Percentiles rank a stretch among this genome's conserved stretches.
phyloP scores from a whole-genome alignment of 1,140 invertebrate species.

The Trichonephila clavata region DNA sequence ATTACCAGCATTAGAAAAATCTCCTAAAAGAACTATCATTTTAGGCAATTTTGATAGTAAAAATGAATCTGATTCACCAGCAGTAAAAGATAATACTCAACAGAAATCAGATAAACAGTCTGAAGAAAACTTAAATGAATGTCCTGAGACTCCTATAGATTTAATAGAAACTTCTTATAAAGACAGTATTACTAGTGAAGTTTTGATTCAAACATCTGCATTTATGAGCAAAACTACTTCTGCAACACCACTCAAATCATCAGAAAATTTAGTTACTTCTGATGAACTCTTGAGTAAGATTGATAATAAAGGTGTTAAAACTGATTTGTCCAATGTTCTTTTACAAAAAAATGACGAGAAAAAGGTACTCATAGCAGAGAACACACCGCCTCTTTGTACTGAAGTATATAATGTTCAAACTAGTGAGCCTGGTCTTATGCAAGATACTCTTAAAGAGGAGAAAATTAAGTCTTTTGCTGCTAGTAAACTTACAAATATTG shows the following conservation, averaged over 20 bases:
- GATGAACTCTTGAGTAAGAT: slow-evolving; percentile 3
- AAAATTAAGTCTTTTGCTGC: not conserved
- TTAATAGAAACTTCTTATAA: not conserved
- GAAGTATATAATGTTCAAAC: not conserved
- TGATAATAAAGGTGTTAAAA: slow-evolving; percentile 2
- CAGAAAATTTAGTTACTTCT: slow-evolving; percentile 44
- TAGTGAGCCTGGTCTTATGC: not conserved
- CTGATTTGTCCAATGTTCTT: not conserved
- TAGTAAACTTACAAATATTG: not conserved
- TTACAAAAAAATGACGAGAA: slow-evolving; percentile 5
- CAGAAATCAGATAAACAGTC: not conserved
- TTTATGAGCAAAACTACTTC: not conserved
- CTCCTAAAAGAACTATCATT: not conserved
- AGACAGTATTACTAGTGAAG: not conserved
- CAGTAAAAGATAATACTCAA: not conserved
- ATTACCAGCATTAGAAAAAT: not conserved
- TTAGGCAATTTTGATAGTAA: not conserved
- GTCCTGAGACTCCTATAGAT: slow-evolving; percentile 34
- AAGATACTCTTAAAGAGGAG: not conserved
- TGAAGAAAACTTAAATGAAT: not conserved
- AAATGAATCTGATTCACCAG: not conserved
- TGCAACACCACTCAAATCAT: slow-evolving; percentile 49
- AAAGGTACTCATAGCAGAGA: not conserved
- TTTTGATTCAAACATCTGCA: not conserved
- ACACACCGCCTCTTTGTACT: slow-evolving; percentile 30